Evolutionary conservation across 2,888 invertebrate species (phyloP).

Genomic region (Conistra vaccinii): DNA sequence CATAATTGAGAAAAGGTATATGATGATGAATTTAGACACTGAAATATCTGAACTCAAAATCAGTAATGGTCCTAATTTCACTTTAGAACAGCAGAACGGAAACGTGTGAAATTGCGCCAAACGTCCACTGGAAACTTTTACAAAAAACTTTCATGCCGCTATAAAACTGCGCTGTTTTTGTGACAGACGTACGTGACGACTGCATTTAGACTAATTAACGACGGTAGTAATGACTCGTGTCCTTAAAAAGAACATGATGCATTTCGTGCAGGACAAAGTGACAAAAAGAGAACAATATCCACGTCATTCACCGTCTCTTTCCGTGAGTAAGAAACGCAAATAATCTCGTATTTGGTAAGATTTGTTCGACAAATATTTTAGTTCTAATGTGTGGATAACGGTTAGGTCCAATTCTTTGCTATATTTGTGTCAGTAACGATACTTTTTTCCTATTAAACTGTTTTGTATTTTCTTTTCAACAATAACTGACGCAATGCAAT

Average conservation of each 20-base stretch:
- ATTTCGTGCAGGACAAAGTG: constrained; percentile 39
- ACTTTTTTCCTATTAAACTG: constrained; percentile 11
- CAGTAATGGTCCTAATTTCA: background rate
- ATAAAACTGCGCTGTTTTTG: constrained; percentile 24
- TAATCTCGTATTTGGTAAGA: constrained; percentile 5
- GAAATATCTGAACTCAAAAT: background rate
- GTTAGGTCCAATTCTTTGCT: constrained; percentile 10
- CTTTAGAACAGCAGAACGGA: background rate
- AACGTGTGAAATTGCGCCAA: constrained; percentile 1
- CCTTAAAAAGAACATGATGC: constrained; percentile 42
- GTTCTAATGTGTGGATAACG: constrained; percentile 21
- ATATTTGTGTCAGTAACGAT: constrained; percentile 14
- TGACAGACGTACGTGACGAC: constrained; percentile 25
- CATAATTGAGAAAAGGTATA: background rate
- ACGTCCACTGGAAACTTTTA: background rate
- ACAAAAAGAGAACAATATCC: constrained; percentile 32
- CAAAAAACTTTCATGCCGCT: constrained; percentile 26
- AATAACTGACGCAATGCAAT: constrained; percentile 26
- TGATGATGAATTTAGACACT: background rate
- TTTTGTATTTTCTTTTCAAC: constrained; percentile 6
- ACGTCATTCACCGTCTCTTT: constrained; percentile 26
- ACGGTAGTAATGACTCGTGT: constrained; percentile 40
- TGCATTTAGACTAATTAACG: constrained; percentile 61
- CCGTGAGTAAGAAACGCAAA: constrained; percentile 19
- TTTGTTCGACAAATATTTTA: constrained; percentile 34